A percentile compares a stretch with the other conserved stretches of the same genome.
Conservation (phyloP, 2,113 vertebrate genomes). For the Upupa epops region DNA sequence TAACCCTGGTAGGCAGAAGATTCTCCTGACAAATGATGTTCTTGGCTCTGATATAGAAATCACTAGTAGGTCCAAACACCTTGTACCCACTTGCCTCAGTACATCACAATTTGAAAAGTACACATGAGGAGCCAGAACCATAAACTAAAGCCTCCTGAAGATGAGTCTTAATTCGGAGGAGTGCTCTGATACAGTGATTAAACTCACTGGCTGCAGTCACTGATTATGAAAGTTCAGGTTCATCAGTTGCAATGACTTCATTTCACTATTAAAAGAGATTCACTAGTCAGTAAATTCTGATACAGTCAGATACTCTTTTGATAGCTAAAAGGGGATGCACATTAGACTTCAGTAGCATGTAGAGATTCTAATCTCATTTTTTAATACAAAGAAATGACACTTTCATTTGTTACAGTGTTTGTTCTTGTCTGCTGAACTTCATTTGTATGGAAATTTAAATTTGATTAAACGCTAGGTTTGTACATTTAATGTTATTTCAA, state of each 20-base stretch:
- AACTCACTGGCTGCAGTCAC: background rate
- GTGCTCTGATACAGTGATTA: background rate
- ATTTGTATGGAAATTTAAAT: constrained; percentile 16
- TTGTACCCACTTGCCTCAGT: background rate
- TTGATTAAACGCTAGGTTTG: constrained; percentile 9
- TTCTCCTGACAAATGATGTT: background rate
- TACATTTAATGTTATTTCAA: background rate
- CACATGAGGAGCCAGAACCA: background rate
- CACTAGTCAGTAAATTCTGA: background rate
- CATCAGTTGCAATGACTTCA: background rate
- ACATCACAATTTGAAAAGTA: background rate
- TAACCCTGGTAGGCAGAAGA: background rate
- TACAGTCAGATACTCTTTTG: background rate
- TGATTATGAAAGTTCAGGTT: background rate
- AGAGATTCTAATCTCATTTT: background rate
- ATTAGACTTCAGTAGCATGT: background rate
- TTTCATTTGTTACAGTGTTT: background rate
- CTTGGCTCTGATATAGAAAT: background rate
- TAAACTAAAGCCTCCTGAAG: background rate
- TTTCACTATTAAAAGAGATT: background rate
- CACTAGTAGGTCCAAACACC: background rate
- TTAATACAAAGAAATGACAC: background rate
- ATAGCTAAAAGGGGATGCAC: background rate
- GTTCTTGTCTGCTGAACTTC: constrained; percentile 19
- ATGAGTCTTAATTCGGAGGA: background rate